Base-by-base conservation (phyloP, 2,888 invertebrate genomes). In the Nemotelus nigrinus region DNA sequence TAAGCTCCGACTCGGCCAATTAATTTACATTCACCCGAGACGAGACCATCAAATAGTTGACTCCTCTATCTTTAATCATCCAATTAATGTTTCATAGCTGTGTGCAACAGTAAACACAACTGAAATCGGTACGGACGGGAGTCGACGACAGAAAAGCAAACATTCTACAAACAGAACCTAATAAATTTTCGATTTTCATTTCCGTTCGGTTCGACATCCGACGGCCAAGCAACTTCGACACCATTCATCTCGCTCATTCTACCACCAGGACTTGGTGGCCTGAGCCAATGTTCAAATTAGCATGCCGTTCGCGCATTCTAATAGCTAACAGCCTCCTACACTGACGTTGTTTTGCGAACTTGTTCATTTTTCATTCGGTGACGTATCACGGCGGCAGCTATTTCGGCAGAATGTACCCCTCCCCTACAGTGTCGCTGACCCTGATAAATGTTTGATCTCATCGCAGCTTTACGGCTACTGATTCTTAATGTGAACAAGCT, bases 291-390 rank as follows among this genome's bases (percentile, higher is more conserved):
- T 25, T 8, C 41, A 6, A 70, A 53, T 70, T 70, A 70, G 53
- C 43, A 50, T 70, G 53, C 70, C n/a, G 10, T 7, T n/a, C 45
- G 53, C 70, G 47, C 41, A 43, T 3, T 43, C 43, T 41, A 70
- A 50, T 53, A 70, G 53, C 43, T 70, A 53, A 41, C 70, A 70
- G 55, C 53, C 55, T 55, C 50, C 67, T 68, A 39, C 10, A 2
- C 41, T 39, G 4, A 8, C 25, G 53, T 48, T 10, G n/a, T 70
- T 70, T 50, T 55, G 70, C 53, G 7, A 55, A 10, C 41, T 3
- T 53, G 39, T 70, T 8, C 55, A 70, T 70, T 70, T 70, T 55
- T 70, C 70, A 55, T 55, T 3, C n/a, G 25, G 70, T 25, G 43
- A 53, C 39, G 43, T 10, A 65, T 2, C 10, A 47, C 3, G 47